Percentiles rank a stretch among this genome's conserved stretches.
These are phyloP conservation scores for Atethmia centrago DNA, from an alignment of 2,888 invertebrate species.

Conservation along the genomic window DNA sequence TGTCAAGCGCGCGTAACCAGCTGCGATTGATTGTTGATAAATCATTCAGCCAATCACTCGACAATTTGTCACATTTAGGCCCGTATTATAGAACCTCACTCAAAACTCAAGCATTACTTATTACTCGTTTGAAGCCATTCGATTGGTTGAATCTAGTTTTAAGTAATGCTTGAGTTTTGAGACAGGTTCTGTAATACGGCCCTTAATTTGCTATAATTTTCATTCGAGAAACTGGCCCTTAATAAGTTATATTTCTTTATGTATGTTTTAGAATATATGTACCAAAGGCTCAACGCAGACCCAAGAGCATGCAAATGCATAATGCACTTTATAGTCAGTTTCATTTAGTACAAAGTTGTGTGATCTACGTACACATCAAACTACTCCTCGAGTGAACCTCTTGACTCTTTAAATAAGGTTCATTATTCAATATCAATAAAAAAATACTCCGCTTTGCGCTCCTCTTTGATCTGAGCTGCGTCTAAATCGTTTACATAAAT, in stretches of 20 bases:
- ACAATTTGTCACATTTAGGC: background rate
- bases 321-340: background rate
- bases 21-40: background rate
- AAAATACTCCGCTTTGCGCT: background rate
- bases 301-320: background rate
- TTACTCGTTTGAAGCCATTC: no score
- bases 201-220: background rate
- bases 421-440: background rate
- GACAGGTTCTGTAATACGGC: no score
- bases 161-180: no score
- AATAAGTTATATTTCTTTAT: constrained; percentile 32
- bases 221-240: background rate
- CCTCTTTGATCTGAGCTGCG: constrained; percentile 8
- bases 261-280: constrained; percentile 1
- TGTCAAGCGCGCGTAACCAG: background rate
- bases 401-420: background rate
- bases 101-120: no score
- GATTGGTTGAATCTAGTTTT: no score
- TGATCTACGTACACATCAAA: background rate
- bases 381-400: background rate
- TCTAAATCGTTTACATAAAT: background rate
- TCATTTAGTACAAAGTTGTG: background rate
- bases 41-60: background rate
- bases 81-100: no score
- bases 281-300: background rate